Evolutionary conservation across 2,113 vertebrate species (phyloP).

Genomic region (Gasterosteus aculeatus): DNA sequence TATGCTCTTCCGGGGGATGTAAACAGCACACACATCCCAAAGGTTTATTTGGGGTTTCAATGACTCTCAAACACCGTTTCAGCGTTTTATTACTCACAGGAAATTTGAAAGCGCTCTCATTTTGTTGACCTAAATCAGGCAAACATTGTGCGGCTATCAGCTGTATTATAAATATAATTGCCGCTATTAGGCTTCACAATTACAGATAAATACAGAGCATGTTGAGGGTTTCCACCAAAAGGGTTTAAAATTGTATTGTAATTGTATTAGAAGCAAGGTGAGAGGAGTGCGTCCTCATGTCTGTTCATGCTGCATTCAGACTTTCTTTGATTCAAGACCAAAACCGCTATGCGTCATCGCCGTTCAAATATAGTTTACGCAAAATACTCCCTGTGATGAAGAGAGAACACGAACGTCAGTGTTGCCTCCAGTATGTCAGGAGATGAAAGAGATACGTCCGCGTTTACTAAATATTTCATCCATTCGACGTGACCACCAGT

Average conservation of each 20-base stretch:
- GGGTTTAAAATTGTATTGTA: neutral
- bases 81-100: constrained; percentile 47
- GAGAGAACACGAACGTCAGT: constrained; percentile 4
- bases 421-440: constrained; percentile 50
- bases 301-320: neutral
- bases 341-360: constrained; percentile 28
- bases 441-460: constrained; percentile 62
- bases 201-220: constrained; percentile 1
- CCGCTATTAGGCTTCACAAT: constrained; percentile 34
- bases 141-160: constrained; percentile 17
- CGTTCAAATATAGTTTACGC: constrained; percentile 47
- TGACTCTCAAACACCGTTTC: constrained; percentile 29
- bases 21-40: constrained; percentile 21
- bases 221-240: constrained; percentile 2
- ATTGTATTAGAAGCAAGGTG: neutral
- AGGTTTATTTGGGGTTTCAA: constrained; percentile 32
- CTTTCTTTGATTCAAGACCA: constrained; percentile 12
- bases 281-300: neutral
- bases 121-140: constrained; percentile 26
- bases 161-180: constrained; percentile 41
- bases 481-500: constrained; percentile 55
- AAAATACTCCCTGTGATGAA: neutral
- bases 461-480: constrained; percentile 66
- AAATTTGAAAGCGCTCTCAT: constrained; percentile 57
- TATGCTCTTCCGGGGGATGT: constrained; percentile 22